These are phyloP conservation scores for Oryzaephilus surinamensis DNA, from an alignment of 1,140 invertebrate genomes.

Conservation along the genomic window DNA sequence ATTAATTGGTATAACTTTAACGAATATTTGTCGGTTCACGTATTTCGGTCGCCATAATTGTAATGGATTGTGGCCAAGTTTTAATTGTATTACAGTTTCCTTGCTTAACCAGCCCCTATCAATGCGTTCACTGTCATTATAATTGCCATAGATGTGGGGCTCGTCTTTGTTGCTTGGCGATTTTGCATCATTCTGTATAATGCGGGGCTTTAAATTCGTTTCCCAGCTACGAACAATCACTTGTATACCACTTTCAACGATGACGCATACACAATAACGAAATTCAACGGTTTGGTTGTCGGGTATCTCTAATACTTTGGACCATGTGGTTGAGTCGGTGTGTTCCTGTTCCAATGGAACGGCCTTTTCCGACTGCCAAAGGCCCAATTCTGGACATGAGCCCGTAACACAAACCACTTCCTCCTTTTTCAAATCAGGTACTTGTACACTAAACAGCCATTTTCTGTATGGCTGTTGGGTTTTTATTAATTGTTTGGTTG, in stretches of 20 bases:
- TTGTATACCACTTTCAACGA: constrained; percentile 37
- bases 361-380: constrained; percentile 40
- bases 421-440: constrained; percentile 29
- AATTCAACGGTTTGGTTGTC: constrained; percentile 56
- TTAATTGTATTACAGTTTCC: constrained; percentile 78
- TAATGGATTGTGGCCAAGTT: constrained; percentile 74
- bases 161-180: constrained; percentile 19
- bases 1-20: constrained; percentile 68
- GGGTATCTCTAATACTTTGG: constrained; percentile 46
- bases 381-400: constrained; percentile 37
- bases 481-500: background rate
- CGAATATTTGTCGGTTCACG: constrained; percentile 54
- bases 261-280: constrained; percentile 64
- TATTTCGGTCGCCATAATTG: constrained; percentile 63
- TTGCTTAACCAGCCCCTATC: constrained; percentile 80
- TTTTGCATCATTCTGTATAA: constrained; percentile 32
- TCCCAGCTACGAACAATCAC: constrained; percentile 74
- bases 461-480: constrained; percentile 29
- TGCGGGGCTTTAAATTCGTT: constrained; percentile 61
- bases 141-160: constrained; percentile 38
- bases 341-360: constrained; percentile 35
- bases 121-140: constrained; percentile 50
- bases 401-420: constrained; percentile 41
- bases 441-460: constrained; percentile 40
- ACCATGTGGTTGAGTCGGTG: constrained; percentile 40